These are phyloP conservation scores for Brachypalpus laphriformis DNA, from an alignment of 2,888 invertebrate species.

Conservation along the genomic window DNA sequence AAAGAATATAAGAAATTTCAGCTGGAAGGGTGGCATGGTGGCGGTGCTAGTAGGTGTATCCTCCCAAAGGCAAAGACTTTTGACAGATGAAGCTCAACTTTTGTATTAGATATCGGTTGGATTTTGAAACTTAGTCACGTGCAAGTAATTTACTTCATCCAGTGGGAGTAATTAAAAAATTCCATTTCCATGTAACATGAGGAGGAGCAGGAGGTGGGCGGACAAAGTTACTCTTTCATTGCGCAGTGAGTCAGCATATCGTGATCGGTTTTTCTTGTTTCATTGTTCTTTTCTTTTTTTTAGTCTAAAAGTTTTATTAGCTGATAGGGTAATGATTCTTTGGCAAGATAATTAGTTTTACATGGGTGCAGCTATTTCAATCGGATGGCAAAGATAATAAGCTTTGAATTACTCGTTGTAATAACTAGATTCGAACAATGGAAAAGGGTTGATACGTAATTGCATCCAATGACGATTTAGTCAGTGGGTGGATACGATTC, in stretches of 20 bases:
- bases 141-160: conserved; percentile 63
- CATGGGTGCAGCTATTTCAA: conserved; percentile 45
- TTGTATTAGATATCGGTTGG: conserved; percentile 61
- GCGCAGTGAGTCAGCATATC: conserved; percentile 48
- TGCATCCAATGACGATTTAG: neutral
- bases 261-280: neutral
- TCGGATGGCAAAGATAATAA: conserved; percentile 53
- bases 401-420: conserved; percentile 54
- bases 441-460: neutral
- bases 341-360: conserved; percentile 66
- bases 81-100: conserved; percentile 70
- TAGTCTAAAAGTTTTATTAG: conserved; percentile 53
- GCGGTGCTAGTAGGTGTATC: neutral
- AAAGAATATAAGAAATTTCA: neutral
- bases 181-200: conserved; percentile 17
- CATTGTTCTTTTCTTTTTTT: neutral
- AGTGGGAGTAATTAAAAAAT: conserved; percentile 66
- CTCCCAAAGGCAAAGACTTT: conserved; percentile 28
- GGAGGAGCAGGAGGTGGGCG: neutral
- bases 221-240: conserved; percentile 24
- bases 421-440: conserved; percentile 45
- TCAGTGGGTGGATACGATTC: neutral
- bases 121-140: conserved; percentile 65
- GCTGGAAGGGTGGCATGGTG: too few relatives aligned
- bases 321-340: conserved; percentile 69